Conservation (phyloP, 2,797 vertebrate genomes). For the Schizothorax lantsangensis region DNA sequence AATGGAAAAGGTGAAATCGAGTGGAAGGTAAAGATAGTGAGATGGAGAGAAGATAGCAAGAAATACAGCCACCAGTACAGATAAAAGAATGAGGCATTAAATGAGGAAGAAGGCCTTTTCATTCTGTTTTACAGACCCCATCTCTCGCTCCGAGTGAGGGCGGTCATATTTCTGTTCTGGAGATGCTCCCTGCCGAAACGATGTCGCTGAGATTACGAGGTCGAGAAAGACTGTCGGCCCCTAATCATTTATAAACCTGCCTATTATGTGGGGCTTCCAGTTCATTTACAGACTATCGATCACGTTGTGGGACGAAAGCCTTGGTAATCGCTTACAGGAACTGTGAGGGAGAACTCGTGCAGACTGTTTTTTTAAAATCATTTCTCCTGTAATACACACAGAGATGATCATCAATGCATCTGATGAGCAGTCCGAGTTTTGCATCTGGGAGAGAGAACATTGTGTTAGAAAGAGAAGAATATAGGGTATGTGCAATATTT, state of each 20-base stretch:
- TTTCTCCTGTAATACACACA: background rate
- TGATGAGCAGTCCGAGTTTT: background rate
- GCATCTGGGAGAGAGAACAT: background rate
- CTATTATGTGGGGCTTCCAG: slow-evolving; percentile 24
- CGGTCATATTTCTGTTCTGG: slow-evolving; percentile 39
- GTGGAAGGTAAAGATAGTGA: background rate
- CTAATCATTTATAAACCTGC: slow-evolving; percentile 48
- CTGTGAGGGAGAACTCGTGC: background rate
- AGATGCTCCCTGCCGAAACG: slow-evolving; percentile 11
- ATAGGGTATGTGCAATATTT: background rate
- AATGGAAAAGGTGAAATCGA: slow-evolving; percentile 16
- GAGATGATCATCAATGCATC: slow-evolving; percentile 6
- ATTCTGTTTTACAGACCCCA: slow-evolving; percentile 31
- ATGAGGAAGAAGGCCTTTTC: slow-evolving; percentile 46
- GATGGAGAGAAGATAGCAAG: slow-evolving; percentile 58
- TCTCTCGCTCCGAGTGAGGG: background rate
- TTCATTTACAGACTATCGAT: slow-evolving; percentile 44
- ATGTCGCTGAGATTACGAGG: slow-evolving; percentile 32
- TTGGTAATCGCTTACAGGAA: slow-evolving; percentile 14
- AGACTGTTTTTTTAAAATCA: slow-evolving; percentile 15
- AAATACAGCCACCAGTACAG: slow-evolving; percentile 36
- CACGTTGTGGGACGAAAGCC: slow-evolving; percentile 1
- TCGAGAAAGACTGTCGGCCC: background rate
- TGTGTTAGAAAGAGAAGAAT: slow-evolving; percentile 15
- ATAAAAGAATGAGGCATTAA: slow-evolving; percentile 16